Evolutionary conservation across 2,797 vertebrate species (phyloP).

Genomic region (Acanthopagrus latus): DNA sequence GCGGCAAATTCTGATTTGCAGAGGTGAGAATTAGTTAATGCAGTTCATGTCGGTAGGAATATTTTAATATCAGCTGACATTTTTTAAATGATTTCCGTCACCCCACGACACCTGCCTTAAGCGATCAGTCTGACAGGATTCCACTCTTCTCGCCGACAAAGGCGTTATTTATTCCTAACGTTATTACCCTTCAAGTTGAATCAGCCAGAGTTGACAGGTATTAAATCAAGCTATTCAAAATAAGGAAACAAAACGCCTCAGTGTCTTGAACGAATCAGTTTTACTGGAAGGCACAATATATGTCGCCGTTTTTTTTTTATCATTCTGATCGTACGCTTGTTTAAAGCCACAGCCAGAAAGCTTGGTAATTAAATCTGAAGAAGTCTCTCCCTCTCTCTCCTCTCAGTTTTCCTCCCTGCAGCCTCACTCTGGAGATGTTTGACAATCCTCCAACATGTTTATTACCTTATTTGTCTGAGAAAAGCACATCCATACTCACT

Average conservation of each 20-base stretch:
- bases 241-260: conserved; percentile 5
- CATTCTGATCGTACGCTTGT: conserved; percentile 23
- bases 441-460: conserved; percentile 21
- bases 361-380: conserved; percentile 31
- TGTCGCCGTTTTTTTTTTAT: not conserved
- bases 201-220: conserved; percentile 16
- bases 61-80: conserved; percentile 15
- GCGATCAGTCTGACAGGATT: conserved; percentile 6
- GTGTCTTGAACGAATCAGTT: not conserved
- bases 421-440: conserved; percentile 36
- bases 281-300: conserved; percentile 17
- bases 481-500: conserved; percentile 29
- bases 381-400: conserved; percentile 28
- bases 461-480: conserved; percentile 44
- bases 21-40: conserved; percentile 4
- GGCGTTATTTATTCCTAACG: conserved; percentile 24
- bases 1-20: not conserved
- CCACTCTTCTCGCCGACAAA: not conserved
- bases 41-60: conserved; percentile 16
- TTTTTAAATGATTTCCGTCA: conserved; percentile 23
- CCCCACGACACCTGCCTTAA: not conserved
- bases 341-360: conserved; percentile 16
- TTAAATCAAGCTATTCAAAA: conserved; percentile 35
- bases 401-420: conserved; percentile 19
- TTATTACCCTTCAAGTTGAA: conserved; percentile 28